phyloP scores from a whole-genome alignment of 2,888 invertebrate species.

The Pogonocherus hispidulus region DNA sequence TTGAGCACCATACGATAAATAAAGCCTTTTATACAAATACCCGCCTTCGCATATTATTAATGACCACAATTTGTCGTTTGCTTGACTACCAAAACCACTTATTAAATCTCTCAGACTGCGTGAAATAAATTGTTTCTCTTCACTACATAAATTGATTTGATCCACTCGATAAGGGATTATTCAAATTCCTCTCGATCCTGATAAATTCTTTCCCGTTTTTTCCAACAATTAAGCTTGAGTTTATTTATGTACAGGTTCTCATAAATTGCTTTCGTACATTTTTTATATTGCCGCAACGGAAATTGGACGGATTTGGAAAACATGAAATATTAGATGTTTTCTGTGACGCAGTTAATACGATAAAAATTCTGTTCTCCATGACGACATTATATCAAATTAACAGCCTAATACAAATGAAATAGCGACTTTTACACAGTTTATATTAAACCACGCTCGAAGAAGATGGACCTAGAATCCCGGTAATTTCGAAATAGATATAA shows the following conservation, averaged over 20 bases:
- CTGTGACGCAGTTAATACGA: no score
- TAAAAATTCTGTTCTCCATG: no score
- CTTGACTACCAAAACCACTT: conserved; percentile 28
- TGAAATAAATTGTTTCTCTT: conserved; percentile 11
- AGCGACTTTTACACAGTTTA: no score
- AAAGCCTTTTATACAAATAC: conserved; percentile 26
- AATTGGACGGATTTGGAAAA: not conserved
- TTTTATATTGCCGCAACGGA: not conserved
- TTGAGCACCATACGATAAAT: no score
- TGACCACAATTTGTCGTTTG: conserved; percentile 29
- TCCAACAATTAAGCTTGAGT: not conserved
- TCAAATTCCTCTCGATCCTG: conserved; percentile 9
- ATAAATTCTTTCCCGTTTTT: conserved; percentile 6
- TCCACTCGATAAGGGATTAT: conserved; percentile 16
- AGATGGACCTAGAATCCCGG: no score
- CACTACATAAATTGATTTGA: conserved; percentile 13
- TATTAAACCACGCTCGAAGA: no score
- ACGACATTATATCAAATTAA: no score
- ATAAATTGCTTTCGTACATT: not conserved
- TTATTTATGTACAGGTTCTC: not conserved
- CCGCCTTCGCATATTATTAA: conserved; percentile 27
- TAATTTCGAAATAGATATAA: no score
- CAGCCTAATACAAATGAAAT: no score
- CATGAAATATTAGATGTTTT: not conserved
- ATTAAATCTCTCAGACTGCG: conserved; percentile 22